Evolutionary conservation across 2,797 vertebrate species (phyloP).

Genomic region (Pipistrellus kuhlii): DNA sequence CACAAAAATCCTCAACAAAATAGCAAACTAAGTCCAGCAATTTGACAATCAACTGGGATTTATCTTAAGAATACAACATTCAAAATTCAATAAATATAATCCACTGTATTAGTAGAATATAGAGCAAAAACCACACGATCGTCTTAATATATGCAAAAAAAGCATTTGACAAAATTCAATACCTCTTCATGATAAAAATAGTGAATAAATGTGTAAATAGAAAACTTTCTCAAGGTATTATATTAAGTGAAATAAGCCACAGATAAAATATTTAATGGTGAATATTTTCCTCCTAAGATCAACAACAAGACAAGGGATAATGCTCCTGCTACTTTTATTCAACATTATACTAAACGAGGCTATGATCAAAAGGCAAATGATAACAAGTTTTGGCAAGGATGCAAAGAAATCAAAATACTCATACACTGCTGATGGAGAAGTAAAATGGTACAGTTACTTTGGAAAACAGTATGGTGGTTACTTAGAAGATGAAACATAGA

Average conservation of each 20-base stretch:
- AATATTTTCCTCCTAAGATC: not conserved
- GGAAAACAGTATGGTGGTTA: not conserved
- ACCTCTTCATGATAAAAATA: not conserved
- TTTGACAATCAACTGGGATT: not conserved
- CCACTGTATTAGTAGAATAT: not conserved
- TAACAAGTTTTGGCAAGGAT: not conserved
- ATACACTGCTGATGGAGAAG: not conserved
- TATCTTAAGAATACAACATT: not conserved
- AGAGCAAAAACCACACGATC: not conserved
- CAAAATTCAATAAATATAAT: not conserved
- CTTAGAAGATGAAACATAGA: not conserved
- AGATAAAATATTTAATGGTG: not conserved
- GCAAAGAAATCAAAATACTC: not conserved
- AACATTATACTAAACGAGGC: not conserved
- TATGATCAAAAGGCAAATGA: not conserved
- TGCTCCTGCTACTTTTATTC: not conserved
- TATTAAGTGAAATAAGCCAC: not conserved
- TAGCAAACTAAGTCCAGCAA: not conserved
- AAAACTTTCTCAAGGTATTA: not conserved
- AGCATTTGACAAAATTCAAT: not conserved
- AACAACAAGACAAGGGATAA: not conserved
- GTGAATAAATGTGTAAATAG: slow-evolving; percentile 4
- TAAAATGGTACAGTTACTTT: not conserved
- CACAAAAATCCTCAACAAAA: not conserved
- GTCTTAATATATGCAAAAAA: not conserved